Evolutionary conservation across 30 jellyfish, hydroid and myxozoan species (phyloP), one percentile per base, ranked within the genome.

Genomic region (Turritopsis dohrnii): DNA sequence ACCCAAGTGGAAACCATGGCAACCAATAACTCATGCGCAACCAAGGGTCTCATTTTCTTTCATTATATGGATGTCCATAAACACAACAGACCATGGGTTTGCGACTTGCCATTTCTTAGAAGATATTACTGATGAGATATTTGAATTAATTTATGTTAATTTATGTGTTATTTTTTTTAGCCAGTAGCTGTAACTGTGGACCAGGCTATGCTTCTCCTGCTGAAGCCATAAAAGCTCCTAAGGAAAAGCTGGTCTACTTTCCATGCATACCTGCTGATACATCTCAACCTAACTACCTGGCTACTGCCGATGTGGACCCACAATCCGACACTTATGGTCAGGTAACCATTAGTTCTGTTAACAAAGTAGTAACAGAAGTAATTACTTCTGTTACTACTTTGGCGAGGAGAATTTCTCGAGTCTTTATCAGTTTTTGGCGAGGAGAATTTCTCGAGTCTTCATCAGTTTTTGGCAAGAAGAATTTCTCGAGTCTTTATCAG

Each of bases 131-230:
- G 60, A 3, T 41, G 5, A 41, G 13, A 41, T 41, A 13, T 41
- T 41, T 41, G 13, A 41, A 41, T 41, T 5, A 41, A 41, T 3
- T 3, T 41, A 41, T 3, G 13, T 41, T 3, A 3, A 41, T 5
- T 3, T 41, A 41, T 41, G 9, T 3, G 9, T 41, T 41, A 3
- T 13, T 41, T 41, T 41, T 5, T 41, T 41, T 41, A 41, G 60
- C 5, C 60, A 41, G 60, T 41, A 41, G 13, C 13, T 41, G 60
- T 13, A 41, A 13, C 60, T 41, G 96, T 31, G 97, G 97, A 16
- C 97, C 97, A 9, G 97, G 97, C 19, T 91, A 87, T 74, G 81
- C 97, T 17, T 52, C 96, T 23, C 97, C 97, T 0, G 76, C 82
- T 23, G 96, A 86, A 0, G 97, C 97, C 29, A 91, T 87, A 88